phyloP scores from a whole-genome alignment of 2,797 vertebrate species.

The Glossophaga mutica region DNA sequence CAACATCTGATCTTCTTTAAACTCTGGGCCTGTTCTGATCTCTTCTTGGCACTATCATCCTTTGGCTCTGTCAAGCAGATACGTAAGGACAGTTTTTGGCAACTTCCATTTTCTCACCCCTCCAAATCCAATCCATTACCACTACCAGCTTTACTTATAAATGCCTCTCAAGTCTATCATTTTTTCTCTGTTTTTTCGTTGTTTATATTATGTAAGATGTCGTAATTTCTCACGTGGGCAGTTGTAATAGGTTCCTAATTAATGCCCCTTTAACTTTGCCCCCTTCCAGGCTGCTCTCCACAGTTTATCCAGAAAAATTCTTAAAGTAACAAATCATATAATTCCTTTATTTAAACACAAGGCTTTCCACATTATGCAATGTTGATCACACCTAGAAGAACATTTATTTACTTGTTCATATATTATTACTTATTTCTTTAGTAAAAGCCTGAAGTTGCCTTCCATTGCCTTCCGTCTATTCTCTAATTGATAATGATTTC shows the following conservation, averaged over 20 bases:
- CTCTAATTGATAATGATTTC: background rate
- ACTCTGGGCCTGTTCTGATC: background rate
- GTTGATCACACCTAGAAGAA: background rate
- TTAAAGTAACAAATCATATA: background rate
- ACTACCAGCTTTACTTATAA: background rate
- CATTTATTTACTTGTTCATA: background rate
- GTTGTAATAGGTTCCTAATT: background rate
- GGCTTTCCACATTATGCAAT: background rate
- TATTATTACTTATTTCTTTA: background rate
- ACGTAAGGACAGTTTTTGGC: background rate
- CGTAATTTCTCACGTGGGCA: background rate
- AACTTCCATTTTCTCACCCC: background rate
- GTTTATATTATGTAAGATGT: background rate
- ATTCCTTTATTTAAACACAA: background rate
- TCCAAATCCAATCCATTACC: background rate
- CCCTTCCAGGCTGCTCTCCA: background rate
- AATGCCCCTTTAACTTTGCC: background rate
- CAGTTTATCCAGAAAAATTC: background rate
- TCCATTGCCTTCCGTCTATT: background rate
- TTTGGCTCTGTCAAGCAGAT: background rate
- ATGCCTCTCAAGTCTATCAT: background rate
- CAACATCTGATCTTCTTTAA: background rate
- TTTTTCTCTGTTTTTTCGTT: background rate
- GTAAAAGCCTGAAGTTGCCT: background rate
- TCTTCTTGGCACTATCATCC: background rate